These are phyloP conservation scores for zebrafish (Danio rerio) DNA, from an alignment of 2,113 vertebrate genomes.

Conservation along the genomic window GRCz12tu NC_133179.1:18449501-18450000, in stretches of 20 bases:
- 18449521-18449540: too few relatives aligned
- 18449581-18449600: neutral
- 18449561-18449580: too few relatives aligned
- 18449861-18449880: neutral
- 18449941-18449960: neutral
- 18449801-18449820: neutral
- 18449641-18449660: conserved; percentile 74
- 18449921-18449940: neutral
- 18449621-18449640: neutral
- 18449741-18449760: conserved; percentile 82
- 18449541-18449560: too few relatives aligned
- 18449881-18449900: conserved; percentile 28
- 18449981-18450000: conserved; percentile 35
- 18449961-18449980: conserved; percentile 6
- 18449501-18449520: too few relatives aligned
- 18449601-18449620: too few relatives aligned
- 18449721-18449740: conserved; percentile 88
- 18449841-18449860: neutral
- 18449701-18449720: conserved; percentile 86
- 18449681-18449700: conserved; percentile 80
- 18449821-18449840: neutral
- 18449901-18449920: neutral
- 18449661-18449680: conserved; percentile 83
- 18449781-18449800: conserved; percentile 78
- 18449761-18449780: conserved; percentile 90